Conservation (phyloP, 2,888 invertebrate species). For the Ommatoiulus sabulosus region DNA sequence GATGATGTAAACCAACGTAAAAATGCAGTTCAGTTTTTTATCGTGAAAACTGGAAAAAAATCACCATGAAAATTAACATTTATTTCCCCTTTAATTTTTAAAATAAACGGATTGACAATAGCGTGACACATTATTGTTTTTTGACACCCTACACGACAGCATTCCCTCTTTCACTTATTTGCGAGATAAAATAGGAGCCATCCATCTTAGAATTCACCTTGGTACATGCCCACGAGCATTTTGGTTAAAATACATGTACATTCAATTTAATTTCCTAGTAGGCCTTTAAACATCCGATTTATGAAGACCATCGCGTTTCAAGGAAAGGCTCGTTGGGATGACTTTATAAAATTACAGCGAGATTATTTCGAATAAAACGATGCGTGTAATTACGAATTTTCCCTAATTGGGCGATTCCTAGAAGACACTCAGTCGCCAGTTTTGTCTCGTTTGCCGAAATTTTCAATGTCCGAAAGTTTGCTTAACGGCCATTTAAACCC, state of each 20-base stretch:
- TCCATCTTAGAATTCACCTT: background rate
- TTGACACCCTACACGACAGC: background rate
- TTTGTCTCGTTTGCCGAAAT: background rate
- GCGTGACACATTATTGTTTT: too few species aligned
- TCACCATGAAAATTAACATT: too few species aligned
- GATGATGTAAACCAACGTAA: too few species aligned
- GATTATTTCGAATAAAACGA: background rate
- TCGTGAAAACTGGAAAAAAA: too few species aligned
- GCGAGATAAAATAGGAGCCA: background rate
- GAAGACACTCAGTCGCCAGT: background rate
- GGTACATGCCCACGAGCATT: background rate
- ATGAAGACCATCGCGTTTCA: background rate
- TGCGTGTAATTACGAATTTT: background rate
- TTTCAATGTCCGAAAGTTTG: background rate
- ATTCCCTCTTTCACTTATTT: background rate
- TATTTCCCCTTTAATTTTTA: background rate
- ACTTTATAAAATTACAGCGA: background rate
- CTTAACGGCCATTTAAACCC: background rate
- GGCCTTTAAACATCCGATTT: conserved; percentile 13
- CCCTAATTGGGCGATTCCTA: background rate
- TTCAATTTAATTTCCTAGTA: conserved; percentile 1
- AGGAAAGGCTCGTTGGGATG: background rate
- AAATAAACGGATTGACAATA: background rate
- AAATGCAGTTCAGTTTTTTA: too few species aligned
- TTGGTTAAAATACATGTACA: background rate